Evolutionary conservation across 2,888 invertebrate species (phyloP).

Genomic region (Brachypterus glaber): DNA sequence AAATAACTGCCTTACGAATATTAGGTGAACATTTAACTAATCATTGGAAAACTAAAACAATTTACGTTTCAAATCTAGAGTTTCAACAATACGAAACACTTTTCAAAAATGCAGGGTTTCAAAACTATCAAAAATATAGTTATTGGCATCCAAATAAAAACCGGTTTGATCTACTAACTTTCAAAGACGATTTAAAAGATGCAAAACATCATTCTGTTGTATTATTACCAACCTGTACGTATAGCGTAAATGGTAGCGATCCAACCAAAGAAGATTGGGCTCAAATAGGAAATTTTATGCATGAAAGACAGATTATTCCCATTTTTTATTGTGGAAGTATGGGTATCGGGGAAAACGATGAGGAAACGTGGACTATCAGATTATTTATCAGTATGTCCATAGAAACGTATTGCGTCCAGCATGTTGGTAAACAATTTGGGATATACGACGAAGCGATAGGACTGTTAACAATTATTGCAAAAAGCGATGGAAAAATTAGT

Average conservation of each 20-base stretch:
- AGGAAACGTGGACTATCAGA: neutral
- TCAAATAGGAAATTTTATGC: neutral
- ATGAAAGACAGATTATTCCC: neutral
- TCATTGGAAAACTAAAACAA: no score
- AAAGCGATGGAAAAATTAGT: neutral
- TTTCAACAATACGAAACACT: no score
- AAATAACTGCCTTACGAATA: no score
- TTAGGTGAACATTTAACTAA: no score
- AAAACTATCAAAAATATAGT: neutral
- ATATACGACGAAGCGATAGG: neutral
- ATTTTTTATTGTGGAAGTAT: neutral
- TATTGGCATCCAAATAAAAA: neutral
- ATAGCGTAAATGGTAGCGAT: neutral
- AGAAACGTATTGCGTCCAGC: neutral
- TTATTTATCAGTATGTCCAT: neutral
- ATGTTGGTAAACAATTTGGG: neutral
- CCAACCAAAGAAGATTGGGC: constrained; percentile 1
- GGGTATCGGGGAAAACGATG: neutral
- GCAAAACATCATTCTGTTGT: neutral
- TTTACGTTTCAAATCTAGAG: no score
- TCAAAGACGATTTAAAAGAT: neutral
- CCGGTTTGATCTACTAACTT: neutral
- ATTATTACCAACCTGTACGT: neutral
- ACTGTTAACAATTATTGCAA: neutral
- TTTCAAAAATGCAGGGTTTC: neutral